Percentiles rank a stretch among this genome's conserved stretches.
phyloP scores from a whole-genome alignment of 2,113 vertebrate species.

The Cephalopterus ornatus region DNA sequence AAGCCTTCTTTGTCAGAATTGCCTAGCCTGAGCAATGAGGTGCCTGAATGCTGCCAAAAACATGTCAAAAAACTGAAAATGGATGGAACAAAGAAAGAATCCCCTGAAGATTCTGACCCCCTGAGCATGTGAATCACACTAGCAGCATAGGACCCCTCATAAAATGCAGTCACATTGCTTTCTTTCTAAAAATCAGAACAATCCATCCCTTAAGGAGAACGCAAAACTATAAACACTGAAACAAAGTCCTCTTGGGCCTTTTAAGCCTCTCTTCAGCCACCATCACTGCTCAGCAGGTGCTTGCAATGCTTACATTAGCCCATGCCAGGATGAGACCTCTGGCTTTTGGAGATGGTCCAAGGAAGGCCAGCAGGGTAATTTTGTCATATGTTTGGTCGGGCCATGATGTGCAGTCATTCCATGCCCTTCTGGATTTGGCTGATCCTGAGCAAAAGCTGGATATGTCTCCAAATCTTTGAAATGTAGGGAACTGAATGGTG shows the following conservation, averaged over 20 bases:
- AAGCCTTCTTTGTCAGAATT: neutral
- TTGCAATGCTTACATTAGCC: neutral
- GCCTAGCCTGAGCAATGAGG: neutral
- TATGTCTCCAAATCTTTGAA: neutral
- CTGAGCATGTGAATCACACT: rapidly evolving
- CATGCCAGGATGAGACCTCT: neutral
- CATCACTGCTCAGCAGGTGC: neutral
- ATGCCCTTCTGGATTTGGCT: neutral
- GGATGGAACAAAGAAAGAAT: neutral
- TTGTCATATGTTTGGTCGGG: neutral
- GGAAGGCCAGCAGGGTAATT: neutral
- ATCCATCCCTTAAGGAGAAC: neutral
- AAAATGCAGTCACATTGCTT: neutral
- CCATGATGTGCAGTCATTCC: neutral
- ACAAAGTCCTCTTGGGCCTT: neutral
- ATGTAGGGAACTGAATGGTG: neutral
- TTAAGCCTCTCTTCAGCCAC: neutral
- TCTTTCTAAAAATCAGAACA: neutral
- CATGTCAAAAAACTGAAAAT: neutral
- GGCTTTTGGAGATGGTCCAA: neutral
- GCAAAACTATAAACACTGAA: neutral
- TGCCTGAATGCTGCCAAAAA: neutral
- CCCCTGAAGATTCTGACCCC: neutral
- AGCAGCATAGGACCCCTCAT: neutral
- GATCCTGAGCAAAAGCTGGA: neutral